Evolutionary conservation across 2,797 vertebrate genomes (phyloP), one percentile per base, ranked within the genome.

Genomic region (Pipistrellus nathusii): DNA sequence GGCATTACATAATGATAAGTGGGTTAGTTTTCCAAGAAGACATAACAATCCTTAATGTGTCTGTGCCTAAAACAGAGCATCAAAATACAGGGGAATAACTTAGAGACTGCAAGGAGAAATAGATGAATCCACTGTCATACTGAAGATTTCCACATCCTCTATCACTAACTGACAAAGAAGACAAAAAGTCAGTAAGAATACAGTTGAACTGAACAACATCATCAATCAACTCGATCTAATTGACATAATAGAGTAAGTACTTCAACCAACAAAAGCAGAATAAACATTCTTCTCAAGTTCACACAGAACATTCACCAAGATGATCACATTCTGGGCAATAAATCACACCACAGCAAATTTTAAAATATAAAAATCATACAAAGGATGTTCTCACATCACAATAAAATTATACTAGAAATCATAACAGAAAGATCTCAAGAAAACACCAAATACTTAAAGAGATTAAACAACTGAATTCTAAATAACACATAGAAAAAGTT

Each of bases 201-300:
- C 11, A 93, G 64, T 0, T 69, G 14, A 71, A 32, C 41, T 32
- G 51, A 84, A 84, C 83, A 81, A 2, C 14, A 84, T 10, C 71
- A 44, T 44, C 44, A 44, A 57, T 21, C 51, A 71, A 53, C 62
- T 21, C 25, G 12, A 35, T 53, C 23, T 44, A 44, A 44, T 44
- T 53, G 62, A 62, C 64, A 84, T 78, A 78, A 78, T 13, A 77
- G 41, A 62, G 59, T 30, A 27, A 84, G 20, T 32, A 71, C 12
- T 62, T 69, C 44, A 71, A 59, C 53, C 53, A 78, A 93, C 64
- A 64, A 78, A 89, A 53, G 86, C 35, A 90, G 72, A 93, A 35
- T 53, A 85, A 90, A 68, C 53, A 78, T 53, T 85, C n/a, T 57
- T 93, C 71, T 84, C 71, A 77, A 41, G 59, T 20, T 89, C 85